Evolutionary conservation across 23 tunicate genomes (phyloP), one percentile per base, ranked within the genome.

Genomic region (Clavelina lepadiformis): DNA sequence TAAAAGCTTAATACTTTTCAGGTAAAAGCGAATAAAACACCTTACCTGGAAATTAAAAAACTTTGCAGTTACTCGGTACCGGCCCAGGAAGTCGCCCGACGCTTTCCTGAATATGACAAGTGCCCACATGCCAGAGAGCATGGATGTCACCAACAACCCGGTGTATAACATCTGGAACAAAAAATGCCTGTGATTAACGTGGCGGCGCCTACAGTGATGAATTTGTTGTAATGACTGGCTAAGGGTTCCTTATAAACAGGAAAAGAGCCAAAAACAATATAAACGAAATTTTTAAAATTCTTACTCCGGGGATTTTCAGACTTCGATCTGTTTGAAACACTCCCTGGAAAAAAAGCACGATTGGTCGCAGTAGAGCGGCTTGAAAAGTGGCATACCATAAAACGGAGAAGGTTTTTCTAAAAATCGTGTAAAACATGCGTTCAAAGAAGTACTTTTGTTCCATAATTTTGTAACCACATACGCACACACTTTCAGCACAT

Each of bases 101-200:
- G 79, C 78, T 21, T 57, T 76, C 33, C 96, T 55, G 2, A 88
- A 54, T 35, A 88, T 88, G 46, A 88, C 79, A 25, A 88, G 58
- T 0, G 96, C 96, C 96, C 96, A 88, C 75, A 88, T 83, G 4
- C 96, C 96, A 27, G 73, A 56, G 68, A 88, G n/a, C 96, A 88
- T 88, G 1, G 96, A 88, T 30, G 72, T 45, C 3, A 84, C 80
- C 27, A 88, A 28, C 24, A 73, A 5, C 27, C 41, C 78, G 18
- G 82, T 46, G 69, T 73, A 88, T 6, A 80, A 38, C 56, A 80
- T 23, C 96, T 88, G 79, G 0, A 52, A 61, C 46, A 27, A 33
- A 71, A 11, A 33, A n/a, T n/a, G n/a, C n/a, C n/a, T n/a, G n/a
- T n/a, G n/a, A n/a, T n/a, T n/a, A n/a, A n/a, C n/a, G n/a, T n/a